A percentile compares a stretch with the other conserved stretches of the same genome.
Evolutionary conservation across 2,888 invertebrate species (phyloP).

Genomic region (Hemithea aestivaria): DNA sequence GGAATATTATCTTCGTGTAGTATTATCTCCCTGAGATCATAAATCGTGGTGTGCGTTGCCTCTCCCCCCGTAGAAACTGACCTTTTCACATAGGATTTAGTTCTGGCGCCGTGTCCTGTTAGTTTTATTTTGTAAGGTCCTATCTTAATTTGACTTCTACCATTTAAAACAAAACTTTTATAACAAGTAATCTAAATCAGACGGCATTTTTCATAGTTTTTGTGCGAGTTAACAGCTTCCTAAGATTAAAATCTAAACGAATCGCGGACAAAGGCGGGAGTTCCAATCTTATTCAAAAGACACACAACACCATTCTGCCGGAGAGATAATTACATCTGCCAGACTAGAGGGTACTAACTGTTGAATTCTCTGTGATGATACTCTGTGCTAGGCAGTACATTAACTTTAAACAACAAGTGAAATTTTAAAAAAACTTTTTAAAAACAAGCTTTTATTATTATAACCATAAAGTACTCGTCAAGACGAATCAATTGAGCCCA

Average conservation of each 20-base stretch:
- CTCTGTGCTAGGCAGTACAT: not conserved
- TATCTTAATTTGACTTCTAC: too few relatives aligned
- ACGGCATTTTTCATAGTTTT: slow-evolving; percentile 8
- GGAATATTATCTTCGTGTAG: too few relatives aligned
- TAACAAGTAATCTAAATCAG: slow-evolving; percentile 3
- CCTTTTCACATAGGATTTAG: too few relatives aligned
- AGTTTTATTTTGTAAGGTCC: too few relatives aligned
- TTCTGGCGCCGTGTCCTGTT: too few relatives aligned
- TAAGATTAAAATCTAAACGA: slow-evolving; percentile 23
- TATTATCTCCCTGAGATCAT: too few relatives aligned
- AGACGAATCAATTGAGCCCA: too few relatives aligned
- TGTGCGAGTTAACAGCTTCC: slow-evolving; percentile 10
- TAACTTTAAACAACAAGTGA: not conserved
- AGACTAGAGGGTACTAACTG: slow-evolving; percentile 3
- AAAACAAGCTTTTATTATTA: too few relatives aligned
- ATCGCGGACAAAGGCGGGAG: slow-evolving; percentile 15
- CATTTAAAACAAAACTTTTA: not conserved
- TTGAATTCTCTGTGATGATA: slow-evolving; percentile 3
- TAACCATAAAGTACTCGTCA: too few relatives aligned
- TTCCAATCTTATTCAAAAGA: slow-evolving; percentile 17
- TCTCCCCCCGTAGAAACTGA: too few relatives aligned
- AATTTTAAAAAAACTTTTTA: too few relatives aligned
- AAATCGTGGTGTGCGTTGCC: too few relatives aligned
- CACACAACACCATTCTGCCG: slow-evolving; percentile 16
- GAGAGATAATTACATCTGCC: slow-evolving; percentile 20